Evolutionary conservation across 2,113 vertebrate species (phyloP).

Genomic region (Salvelinus namaycush): DNA sequence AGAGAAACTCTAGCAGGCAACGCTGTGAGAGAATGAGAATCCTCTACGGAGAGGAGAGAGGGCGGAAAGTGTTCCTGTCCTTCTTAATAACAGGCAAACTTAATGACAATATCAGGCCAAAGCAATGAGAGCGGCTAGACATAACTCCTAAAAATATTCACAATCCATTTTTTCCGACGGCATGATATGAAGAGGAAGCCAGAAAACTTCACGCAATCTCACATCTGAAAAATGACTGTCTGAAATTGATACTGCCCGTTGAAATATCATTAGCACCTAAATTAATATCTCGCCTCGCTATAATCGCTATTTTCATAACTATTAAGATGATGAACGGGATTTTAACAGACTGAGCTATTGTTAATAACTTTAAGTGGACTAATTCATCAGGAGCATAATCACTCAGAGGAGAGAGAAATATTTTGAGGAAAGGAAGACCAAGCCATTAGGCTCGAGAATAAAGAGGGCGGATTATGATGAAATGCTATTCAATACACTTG

Average conservation of each 20-base stretch:
- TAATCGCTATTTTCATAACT: slow-evolving; percentile 58
- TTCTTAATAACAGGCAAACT: slow-evolving; percentile 45
- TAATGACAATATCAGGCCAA: slow-evolving; percentile 48
- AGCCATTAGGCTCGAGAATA: slow-evolving; percentile 15
- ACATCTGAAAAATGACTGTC: slow-evolving; percentile 51
- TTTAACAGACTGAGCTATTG: slow-evolving; percentile 59
- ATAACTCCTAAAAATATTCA: slow-evolving; percentile 48
- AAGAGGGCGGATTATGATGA: slow-evolving; percentile 13
- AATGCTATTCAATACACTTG: not conserved
- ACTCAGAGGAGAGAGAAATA: slow-evolving; percentile 24
- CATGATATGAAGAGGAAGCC: slow-evolving; percentile 40
- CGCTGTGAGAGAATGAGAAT: not conserved
- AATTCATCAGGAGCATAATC: slow-evolving; percentile 57
- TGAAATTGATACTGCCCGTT: slow-evolving; percentile 46
- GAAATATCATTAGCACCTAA: slow-evolving; percentile 58
- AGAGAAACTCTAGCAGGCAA: not conserved
- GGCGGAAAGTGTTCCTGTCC: slow-evolving; percentile 33
- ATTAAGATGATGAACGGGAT: slow-evolving; percentile 63
- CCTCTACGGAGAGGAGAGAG: not conserved
- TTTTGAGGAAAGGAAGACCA: slow-evolving; percentile 3
- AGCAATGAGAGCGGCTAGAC: slow-evolving; percentile 42
- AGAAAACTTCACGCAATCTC: slow-evolving; percentile 44
- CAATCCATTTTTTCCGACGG: slow-evolving; percentile 36
- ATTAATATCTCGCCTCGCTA: slow-evolving; percentile 57
- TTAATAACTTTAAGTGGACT: slow-evolving; percentile 53